Base-by-base conservation (phyloP, 2,797 vertebrate species). In the Sylvilagus floridanus region DNA sequence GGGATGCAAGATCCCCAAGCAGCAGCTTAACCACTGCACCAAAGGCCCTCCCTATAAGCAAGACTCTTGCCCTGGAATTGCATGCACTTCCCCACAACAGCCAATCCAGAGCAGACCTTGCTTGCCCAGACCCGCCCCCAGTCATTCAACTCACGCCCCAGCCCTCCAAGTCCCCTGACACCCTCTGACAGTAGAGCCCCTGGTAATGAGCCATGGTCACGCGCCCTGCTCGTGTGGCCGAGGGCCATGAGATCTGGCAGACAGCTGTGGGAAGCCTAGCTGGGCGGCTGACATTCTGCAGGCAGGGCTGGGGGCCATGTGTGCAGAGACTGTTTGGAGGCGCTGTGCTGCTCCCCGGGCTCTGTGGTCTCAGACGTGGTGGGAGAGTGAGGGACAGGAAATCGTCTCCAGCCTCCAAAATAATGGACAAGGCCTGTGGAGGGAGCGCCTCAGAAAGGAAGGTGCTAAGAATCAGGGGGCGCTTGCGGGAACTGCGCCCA, bases 151-250 rank as follows among this genome's bases (percentile, higher is more conserved):
- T 24, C 7, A 57, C 54, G 63, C 19, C 81, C 75, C 47, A 17
- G 4, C 35, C n/a, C 47, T 5, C 7, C 30, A 68, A 68, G 3
- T 77, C 57, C 10, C 7, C 57, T 83, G n/a, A 24, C 3, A 21
- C 14, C n/a, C 10, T 11, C 17, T 14, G 5, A 19, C 72, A 22
- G 6, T 1, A 0, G 28, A 4, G 2, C 47, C 28, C 28, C 3
- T 0, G 0, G 5, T 35, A 57, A 57, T 57, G 21, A 28, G 11
- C 9, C 14, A 17, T 5, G 47, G 32, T 22, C 7, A 3, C 35
- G 7, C 26, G 17, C 32, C 60, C 30, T 28, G 6, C 4, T 24
- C n/a, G 35, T 57, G 35, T 62, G 84, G 32, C 26, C 28, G 1
- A 10, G 11, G 30, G 26, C 81, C 90, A 66, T 54, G 28, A 42